Base-by-base conservation (phyloP, 2,888 invertebrate genomes). In the Bombylius discolor region DNA sequence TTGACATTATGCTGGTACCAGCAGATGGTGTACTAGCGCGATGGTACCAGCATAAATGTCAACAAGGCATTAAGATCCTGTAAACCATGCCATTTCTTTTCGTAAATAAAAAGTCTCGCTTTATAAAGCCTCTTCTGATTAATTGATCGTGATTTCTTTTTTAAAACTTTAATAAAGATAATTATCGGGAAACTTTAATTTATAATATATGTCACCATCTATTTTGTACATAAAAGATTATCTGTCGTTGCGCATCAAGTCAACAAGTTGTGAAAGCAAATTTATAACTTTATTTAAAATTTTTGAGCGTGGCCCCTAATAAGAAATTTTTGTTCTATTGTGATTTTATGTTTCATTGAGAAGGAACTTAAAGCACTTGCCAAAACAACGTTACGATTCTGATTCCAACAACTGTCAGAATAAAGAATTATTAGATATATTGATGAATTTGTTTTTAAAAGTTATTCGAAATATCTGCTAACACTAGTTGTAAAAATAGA, bases 351-450 rank as follows among this genome's bases (percentile, higher is more conserved):
- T 14, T 46, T 14, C 14, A 46, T 46, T n/a, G n/a, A n/a, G 46
- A 46, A 46, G 6, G n/a, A 46, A 46, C 46, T 46, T 46, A 52
- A 13, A 31, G 46, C 52, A 47, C 47, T 52, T 12, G 47, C 45
- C 8, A 46, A 12, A n/a, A 52, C 52, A 31, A 23, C 47, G 13
- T 52, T 52, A 23, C 52, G 32, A 39, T 52, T 52, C 31, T 52
- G 45, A 32, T 52, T 47, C 5, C 47, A 47, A 39, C 47, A 52
- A 12, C 52, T 39, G 39, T 52, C 52, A 52, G 47, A 52, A 52
- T 52, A 52, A 39, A 52, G 47, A n/a, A 47, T 47, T 36, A 52
- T 52, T 9, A 5, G 53, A 14, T 9, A 14, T n/a, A 46, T 46
- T 46, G 46, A 46, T 46, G 46, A 14, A n/a, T 13, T n/a, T 46